A percentile compares a stretch with the other conserved stretches of the same genome.
Evolutionary conservation across 2,113 vertebrate species (phyloP).

Genomic region (Hippocampus mohnikei): DNA sequence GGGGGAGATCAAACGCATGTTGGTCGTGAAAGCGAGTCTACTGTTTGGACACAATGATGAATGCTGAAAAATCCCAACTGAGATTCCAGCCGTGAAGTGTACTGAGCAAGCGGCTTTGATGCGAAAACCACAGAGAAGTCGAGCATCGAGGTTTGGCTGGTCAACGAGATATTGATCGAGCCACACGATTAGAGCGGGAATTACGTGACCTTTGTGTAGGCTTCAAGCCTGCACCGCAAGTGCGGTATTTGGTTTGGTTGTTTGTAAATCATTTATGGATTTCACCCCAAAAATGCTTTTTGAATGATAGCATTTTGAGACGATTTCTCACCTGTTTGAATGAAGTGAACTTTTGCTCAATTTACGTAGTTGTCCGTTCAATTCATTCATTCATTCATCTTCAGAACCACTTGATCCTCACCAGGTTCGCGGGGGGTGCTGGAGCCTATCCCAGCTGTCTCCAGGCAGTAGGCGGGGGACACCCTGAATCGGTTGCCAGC

Average conservation of each 20-base stretch:
- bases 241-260: background rate
- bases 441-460: too few species aligned
- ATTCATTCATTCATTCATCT: too few species aligned
- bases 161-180: slow-evolving; percentile 33
- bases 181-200: slow-evolving; percentile 10
- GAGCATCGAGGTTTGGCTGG: slow-evolving; percentile 35
- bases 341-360: slow-evolving; percentile 17
- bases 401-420: too few species aligned
- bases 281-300: background rate
- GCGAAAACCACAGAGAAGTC: slow-evolving; percentile 24
- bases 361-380: background rate
- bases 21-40: slow-evolving; percentile 7
- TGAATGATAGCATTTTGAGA: background rate
- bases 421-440: too few species aligned
- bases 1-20: slow-evolving; percentile 17
- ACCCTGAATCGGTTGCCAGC: too few species aligned
- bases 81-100: slow-evolving; percentile 41
- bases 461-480: too few species aligned
- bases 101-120: slow-evolving; percentile 16
- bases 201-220: background rate
- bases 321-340: slow-evolving; percentile 8
- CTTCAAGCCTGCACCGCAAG: background rate
- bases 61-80: slow-evolving; percentile 35
- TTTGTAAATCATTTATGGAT: background rate
- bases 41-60: slow-evolving; percentile 25